phyloP scores from a whole-genome alignment of 1,140 invertebrate genomes.

The Adelges cooleyi region DNA sequence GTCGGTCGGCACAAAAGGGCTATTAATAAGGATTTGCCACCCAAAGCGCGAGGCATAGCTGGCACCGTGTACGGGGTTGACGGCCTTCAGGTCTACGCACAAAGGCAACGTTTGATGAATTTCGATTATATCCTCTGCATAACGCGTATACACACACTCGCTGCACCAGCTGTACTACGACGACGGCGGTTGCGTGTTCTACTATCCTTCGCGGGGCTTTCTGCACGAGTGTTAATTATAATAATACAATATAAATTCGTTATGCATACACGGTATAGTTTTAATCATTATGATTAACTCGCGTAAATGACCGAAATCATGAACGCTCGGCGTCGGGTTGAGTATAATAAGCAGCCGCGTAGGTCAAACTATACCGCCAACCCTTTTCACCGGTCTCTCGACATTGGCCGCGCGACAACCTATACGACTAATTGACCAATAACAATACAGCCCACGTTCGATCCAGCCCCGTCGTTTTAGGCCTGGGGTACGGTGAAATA shows the following conservation, averaged over 20 bases:
- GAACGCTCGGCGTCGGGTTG: background rate
- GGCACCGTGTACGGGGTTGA: background rate
- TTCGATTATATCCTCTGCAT: conserved; percentile 5
- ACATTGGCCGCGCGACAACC: too few relatives aligned
- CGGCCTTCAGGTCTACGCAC: background rate
- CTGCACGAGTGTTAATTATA: too few relatives aligned
- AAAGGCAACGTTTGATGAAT: conserved; percentile 7
- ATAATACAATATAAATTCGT: too few relatives aligned
- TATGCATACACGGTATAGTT: background rate
- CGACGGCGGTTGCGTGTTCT: background rate
- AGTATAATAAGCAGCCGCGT: background rate
- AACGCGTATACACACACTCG: background rate
- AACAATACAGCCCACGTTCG: too few relatives aligned
- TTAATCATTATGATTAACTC: background rate
- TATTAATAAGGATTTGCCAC: conserved; percentile 14
- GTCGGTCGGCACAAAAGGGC: background rate
- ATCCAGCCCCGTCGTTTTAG: too few relatives aligned
- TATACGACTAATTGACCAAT: too few relatives aligned
- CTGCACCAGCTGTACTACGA: conserved; percentile 4
- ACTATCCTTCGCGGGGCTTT: too few relatives aligned
- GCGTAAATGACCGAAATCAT: background rate
- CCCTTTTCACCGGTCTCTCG: conserved; percentile 2
- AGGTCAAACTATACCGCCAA: background rate
- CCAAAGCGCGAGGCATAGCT: too few relatives aligned
- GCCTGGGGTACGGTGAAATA: too few relatives aligned